Evolutionary conservation across 1,140 invertebrate species (phyloP), one percentile per base, ranked within the genome.

Genomic region (Ceratosolen fusciceps): DNA sequence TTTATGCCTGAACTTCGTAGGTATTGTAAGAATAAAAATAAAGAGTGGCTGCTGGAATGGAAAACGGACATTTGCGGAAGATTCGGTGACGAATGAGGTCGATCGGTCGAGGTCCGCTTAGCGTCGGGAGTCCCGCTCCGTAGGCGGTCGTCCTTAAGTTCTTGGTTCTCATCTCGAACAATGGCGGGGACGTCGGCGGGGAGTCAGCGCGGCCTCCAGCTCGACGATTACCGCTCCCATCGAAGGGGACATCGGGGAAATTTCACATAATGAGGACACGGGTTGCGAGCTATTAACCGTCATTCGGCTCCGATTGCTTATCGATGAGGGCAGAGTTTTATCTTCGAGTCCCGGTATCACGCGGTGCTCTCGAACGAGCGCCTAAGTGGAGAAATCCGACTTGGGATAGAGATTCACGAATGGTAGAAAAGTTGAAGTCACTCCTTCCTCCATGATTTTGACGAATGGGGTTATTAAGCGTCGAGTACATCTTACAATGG

Each of bases 121-220:
- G 24, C 10, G 12, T 24, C 37, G 37, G 47, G 67, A 19, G 10
- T 9, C 16, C 39, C n/a, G 34, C 31, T 72, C 37, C 4, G 49
- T 54, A 3, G 70, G 12, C 16, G 43, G 26, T n/a, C 16, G 43
- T 5, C 39, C 73, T 75, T 65, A 65, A 62, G 73, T 65, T 24
- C 62, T 77, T 14, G n/a, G 67, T 19, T 47, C 21, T 47, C 29
- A 2, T 31, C 31, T 47, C 54, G 29, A 71, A 72, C 72, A 78
- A 78, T 72, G 54, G 37, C 54, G 60, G 71, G 71, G 72, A 72
- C 54, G 34, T 34, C 21, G 21, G 37, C 26, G 7, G 67, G 37
- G 26, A 34, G 76, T 72, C 24, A 58, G 47, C 24, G 4, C 3
- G 5, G 60, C n/a, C n/a, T n/a, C n/a, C n/a, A 65, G 19, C 31